Base-by-base conservation (phyloP, 2,888 invertebrate species). In the Digitonthophagus gazella region DNA sequence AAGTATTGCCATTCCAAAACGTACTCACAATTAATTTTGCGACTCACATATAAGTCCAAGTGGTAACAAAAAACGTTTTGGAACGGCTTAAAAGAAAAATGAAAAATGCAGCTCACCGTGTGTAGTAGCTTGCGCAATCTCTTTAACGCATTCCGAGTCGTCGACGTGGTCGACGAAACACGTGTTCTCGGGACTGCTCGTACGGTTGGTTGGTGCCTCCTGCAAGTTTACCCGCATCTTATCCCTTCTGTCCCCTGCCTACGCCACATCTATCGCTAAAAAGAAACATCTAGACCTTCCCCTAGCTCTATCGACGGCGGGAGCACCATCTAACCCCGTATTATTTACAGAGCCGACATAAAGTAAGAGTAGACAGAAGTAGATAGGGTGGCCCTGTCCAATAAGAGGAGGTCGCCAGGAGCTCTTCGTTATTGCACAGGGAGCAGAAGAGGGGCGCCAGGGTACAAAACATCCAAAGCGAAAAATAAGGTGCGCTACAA, bases 201-300 rank as follows among this genome's bases (percentile, higher is more conserved):
- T 80, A 81, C 82, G 83, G 82, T 83, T 82, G 81, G 83, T 79
- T 61, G 61, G 61, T 80, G 80, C 82, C 81, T 82, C 83, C 83
- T 83, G 81, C 79, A 83, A 82, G 77, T 79, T 79, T 77, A 78
- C 78, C 78, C 77, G 28, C 76, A 74, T 75, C 77, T 78, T 75
- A 78, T 74, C 72, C 68, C 73, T 19, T n/a, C 18, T 61, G n/a
- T 61, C 20, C 19, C 61, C 61, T 61, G 72, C 73, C 69, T 64
- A 61, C 61, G 28, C 28, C 28, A 44, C 28, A 44, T 44, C 28
- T 44, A 44, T 8, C 28, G 28, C 55, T 65, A 66, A 63, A 63
- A 69, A 66, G 66, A 66, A 55, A 66, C 69, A 66, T 69, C 69
- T 66, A 69, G 15, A 28, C 56, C 28, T 58, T 3, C 58, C 15